Conservation (phyloP, 2,888 invertebrate species). For the Brachyptera putata region DNA sequence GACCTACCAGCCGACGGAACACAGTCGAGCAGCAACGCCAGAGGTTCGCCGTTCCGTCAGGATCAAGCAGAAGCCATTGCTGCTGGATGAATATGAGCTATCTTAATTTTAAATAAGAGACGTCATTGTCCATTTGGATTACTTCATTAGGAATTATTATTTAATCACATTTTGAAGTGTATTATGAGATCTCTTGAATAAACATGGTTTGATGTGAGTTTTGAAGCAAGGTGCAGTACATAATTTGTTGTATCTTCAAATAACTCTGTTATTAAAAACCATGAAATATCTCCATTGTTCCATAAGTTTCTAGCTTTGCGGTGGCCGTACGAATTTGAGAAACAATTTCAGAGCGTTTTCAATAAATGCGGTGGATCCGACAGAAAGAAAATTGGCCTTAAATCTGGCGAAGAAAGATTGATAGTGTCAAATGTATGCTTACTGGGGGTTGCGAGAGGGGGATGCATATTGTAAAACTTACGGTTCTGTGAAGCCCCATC, state of each 20-base stretch:
- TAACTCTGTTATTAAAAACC: not conserved
- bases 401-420: not conserved
- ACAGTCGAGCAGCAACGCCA: too few relatives aligned
- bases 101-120: too few relatives aligned
- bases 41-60: too few relatives aligned
- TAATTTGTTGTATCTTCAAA: not conserved
- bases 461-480: conserved; percentile 2
- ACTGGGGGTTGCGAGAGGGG: not conserved
- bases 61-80: too few relatives aligned
- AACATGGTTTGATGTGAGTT: not conserved
- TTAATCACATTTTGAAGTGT: too few relatives aligned
- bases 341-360: conserved; percentile 3
- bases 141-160: too few relatives aligned
- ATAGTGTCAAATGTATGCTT: not conserved
- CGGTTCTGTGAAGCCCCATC: conserved; percentile 4
- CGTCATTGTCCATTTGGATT: too few relatives aligned
- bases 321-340: conserved; percentile 2
- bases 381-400: not conserved
- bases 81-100: too few relatives aligned
- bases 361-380: not conserved
- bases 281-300: conserved; percentile 5
- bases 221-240: not conserved
- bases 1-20: too few relatives aligned
- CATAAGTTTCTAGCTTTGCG: not conserved
- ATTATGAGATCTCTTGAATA: too few relatives aligned